phyloP scores from a whole-genome alignment of 2,113 vertebrate genomes.

The Spilogale gracilis region DNA sequence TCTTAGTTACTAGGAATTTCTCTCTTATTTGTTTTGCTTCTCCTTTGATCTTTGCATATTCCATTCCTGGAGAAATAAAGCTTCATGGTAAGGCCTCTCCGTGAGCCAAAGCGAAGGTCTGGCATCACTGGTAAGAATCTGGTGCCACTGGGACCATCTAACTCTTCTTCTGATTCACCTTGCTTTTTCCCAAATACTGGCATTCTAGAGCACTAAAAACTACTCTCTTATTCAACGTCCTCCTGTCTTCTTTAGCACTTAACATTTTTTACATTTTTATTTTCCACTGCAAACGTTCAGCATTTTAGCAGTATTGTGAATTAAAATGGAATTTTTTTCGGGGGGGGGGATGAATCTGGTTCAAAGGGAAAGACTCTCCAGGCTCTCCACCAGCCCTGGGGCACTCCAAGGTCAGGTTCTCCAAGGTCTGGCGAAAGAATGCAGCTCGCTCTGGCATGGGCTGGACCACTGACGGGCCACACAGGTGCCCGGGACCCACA shows the following conservation, averaged over 20 bases:
- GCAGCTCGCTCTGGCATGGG: not conserved
- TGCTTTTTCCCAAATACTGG: not conserved
- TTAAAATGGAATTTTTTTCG: not conserved
- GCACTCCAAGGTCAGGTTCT: not conserved
- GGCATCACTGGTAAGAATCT: not conserved
- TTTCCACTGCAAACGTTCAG: not conserved
- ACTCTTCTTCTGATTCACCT: not conserved
- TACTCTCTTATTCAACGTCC: not conserved
- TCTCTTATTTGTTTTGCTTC: not conserved
- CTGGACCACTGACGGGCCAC: not conserved
- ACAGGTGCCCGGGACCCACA: fast-evolving
- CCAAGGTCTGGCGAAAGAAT: not conserved
- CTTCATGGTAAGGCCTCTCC: not conserved
- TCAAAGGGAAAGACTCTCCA: not conserved
- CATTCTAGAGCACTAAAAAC: not conserved
- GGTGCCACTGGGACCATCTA: not conserved
- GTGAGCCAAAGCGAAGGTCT: not conserved
- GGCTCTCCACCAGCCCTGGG: not conserved
- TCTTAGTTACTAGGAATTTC: not conserved
- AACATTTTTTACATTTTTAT: not conserved
- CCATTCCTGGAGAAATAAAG: not conserved
- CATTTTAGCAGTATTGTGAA: not conserved
- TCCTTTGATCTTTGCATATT: not conserved
- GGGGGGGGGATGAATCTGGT: not conserved
- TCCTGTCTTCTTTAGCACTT: not conserved